Conservation (phyloP, 2,888 invertebrate species). For the Thera britannica region DNA sequence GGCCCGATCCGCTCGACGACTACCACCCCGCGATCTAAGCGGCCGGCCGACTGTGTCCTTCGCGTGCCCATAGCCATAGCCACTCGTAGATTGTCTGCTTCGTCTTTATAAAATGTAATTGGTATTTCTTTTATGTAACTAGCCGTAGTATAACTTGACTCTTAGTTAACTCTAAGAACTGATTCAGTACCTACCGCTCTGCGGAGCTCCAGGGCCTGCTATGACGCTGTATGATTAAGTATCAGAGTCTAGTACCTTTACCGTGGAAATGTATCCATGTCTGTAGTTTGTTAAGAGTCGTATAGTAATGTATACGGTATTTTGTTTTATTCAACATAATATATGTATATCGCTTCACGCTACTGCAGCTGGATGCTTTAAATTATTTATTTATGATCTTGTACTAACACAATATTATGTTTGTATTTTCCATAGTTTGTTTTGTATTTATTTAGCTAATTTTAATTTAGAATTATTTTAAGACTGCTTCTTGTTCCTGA, state of each 20-base stretch:
- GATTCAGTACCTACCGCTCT: background rate
- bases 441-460: too few relatives aligned
- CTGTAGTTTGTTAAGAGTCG: background rate
- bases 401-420: background rate
- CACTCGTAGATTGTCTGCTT: constrained; percentile 6
- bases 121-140: background rate
- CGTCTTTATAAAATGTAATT: background rate
- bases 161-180: constrained; percentile 11
- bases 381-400: background rate
- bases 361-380: background rate
- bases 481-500: constrained; percentile 14
- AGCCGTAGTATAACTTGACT: constrained; percentile 2
- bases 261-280: constrained; percentile 2
- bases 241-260: constrained; percentile 25
- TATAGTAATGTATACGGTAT: background rate
- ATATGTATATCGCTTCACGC: background rate
- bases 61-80: constrained; percentile 9
- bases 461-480: background rate
- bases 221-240: constrained; percentile 5
- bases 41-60: constrained; percentile 6
- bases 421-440: too few relatives aligned
- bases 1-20: constrained; percentile 7
- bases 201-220: background rate
- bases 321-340: background rate
- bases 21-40: constrained; percentile 11